A percentile compares a stretch with the other conserved stretches of the same genome.
These are phyloP conservation scores for Cynocephalus volans DNA, from an alignment of 2,113 vertebrate genomes.

Conservation along the genomic window DNA sequence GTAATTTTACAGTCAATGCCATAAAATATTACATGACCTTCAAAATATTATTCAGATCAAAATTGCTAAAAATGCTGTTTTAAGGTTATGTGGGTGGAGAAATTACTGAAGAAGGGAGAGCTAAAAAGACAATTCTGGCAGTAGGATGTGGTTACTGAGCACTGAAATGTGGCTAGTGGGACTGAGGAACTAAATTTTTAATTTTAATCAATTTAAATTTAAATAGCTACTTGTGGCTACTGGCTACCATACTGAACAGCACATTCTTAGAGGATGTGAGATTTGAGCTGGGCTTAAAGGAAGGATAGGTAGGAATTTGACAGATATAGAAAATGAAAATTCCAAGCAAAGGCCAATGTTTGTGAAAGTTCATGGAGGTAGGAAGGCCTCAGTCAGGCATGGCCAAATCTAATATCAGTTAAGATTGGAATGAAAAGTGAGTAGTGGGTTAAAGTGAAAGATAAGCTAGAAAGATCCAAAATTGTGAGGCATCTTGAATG, in stretches of 20 bases:
- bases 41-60: conserved; percentile 24
- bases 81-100: not conserved
- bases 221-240: not conserved
- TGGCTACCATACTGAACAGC: not conserved
- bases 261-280: not conserved
- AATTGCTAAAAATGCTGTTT: not conserved
- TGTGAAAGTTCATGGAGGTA: not conserved
- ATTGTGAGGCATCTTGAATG: not conserved
- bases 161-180: not conserved
- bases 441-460: not conserved
- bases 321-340: not conserved
- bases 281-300: not conserved
- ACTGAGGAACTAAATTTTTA: not conserved
- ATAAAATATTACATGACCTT: not conserved
- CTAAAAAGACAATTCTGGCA: not conserved
- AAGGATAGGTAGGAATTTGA: not conserved
- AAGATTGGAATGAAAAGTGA: conserved; percentile 20
- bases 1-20: not conserved
- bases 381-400: not conserved
- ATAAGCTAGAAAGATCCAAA: conserved; percentile 26
- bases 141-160: not conserved
- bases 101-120: conserved; percentile 13
- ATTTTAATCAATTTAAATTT: not conserved
- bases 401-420: not conserved
- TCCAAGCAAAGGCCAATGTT: not conserved